phyloP scores from a whole-genome alignment of 2,888 invertebrate genomes.

The Augochlorella aurata region DNA sequence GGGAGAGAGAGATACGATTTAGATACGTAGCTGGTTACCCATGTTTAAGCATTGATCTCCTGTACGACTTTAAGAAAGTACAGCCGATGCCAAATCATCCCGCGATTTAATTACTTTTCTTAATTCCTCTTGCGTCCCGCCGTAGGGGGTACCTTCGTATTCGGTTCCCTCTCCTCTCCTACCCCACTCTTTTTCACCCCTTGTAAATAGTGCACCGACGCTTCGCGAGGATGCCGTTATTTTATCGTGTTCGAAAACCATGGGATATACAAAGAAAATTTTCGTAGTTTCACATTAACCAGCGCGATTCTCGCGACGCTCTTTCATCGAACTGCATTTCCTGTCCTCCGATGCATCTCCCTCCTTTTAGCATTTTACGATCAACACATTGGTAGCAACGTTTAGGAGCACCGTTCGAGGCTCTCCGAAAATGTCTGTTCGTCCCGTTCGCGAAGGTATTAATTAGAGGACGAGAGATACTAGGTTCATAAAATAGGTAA shows the following conservation, averaged over 20 bases:
- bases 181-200: not conserved
- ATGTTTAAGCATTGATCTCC: slow-evolving; percentile 79
- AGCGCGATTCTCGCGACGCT: slow-evolving; percentile 29
- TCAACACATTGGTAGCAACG: slow-evolving; percentile 25
- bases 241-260: too few species aligned
- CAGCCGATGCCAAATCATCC: slow-evolving; percentile 79
- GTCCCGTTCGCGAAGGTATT: slow-evolving; percentile 3
- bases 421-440: slow-evolving; percentile 19
- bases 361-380: slow-evolving; percentile 24
- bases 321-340: not conserved
- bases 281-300: not conserved
- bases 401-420: slow-evolving; percentile 30
- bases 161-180: slow-evolving; percentile 19
- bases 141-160: slow-evolving; percentile 30
- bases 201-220: slow-evolving; percentile 13
- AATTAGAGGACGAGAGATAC: slow-evolving; percentile 18
- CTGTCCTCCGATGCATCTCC: not conserved
- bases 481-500: not conserved
- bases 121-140: slow-evolving; percentile 20
- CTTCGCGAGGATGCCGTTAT: slow-evolving; percentile 33
- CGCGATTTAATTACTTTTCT: slow-evolving; percentile 48
- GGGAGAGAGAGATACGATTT: slow-evolving; percentile 57
- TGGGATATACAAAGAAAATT: not conserved
- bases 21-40: slow-evolving; percentile 74
- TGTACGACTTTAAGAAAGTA: slow-evolving; percentile 77